phyloP scores from a whole-genome alignment of 2,888 invertebrate genomes.

The Prosapia bicincta region DNA sequence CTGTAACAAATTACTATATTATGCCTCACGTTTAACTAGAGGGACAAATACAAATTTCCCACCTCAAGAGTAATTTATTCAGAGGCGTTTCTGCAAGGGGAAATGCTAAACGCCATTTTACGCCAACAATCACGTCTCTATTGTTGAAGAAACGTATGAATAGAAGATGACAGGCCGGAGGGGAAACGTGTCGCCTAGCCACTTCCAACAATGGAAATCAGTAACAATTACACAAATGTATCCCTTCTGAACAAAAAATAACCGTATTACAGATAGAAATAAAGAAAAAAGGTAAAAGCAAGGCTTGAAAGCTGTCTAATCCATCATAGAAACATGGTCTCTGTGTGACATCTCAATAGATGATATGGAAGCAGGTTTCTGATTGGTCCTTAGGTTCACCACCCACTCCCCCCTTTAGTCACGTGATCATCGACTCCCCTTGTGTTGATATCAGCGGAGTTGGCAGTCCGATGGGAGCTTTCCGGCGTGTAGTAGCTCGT shows the following conservation, averaged over 20 bases:
- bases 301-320: slow-evolving; percentile 31
- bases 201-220: slow-evolving; percentile 19
- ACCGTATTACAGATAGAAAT: background rate
- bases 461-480: slow-evolving; percentile 3
- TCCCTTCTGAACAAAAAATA: slow-evolving; percentile 18
- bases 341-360: slow-evolving; percentile 37
- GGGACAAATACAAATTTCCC: no score
- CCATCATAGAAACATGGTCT: slow-evolving; percentile 34
- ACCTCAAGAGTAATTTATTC: no score
- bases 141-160: slow-evolving; percentile 16
- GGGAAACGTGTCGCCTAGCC: slow-evolving; percentile 9
- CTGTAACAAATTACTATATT: no score
- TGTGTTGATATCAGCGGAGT: slow-evolving; percentile 8
- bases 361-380: slow-evolving; percentile 30
- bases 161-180: slow-evolving; percentile 17
- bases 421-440: slow-evolving; percentile 8
- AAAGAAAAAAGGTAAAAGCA: slow-evolving; percentile 14
- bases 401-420: slow-evolving; percentile 12
- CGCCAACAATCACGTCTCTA: background rate
- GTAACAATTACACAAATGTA: slow-evolving; percentile 23
- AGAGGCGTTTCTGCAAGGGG: background rate
- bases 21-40: no score
- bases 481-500: background rate
- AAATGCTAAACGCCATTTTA: background rate
- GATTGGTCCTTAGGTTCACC: slow-evolving; percentile 24